Evolutionary conservation across 2,888 invertebrate species (phyloP).

Genomic region (Melikaiella ostensackeni): DNA sequence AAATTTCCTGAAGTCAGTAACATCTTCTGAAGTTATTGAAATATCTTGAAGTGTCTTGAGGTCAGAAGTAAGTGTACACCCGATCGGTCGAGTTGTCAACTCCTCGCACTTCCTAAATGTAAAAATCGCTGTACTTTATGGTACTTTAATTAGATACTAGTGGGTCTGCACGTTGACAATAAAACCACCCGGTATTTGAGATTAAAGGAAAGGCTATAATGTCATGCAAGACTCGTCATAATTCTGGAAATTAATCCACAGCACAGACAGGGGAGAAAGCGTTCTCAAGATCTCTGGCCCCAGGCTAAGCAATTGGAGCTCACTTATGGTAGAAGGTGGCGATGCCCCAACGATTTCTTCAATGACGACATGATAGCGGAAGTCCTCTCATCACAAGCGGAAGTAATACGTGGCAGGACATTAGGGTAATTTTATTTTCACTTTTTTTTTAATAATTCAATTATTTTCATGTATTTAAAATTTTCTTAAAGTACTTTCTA

Average conservation of each 20-base stretch:
- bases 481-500: constrained; percentile 47
- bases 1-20: no score
- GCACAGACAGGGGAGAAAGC: constrained; percentile 71
- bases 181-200: constrained; percentile 5
- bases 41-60: no score
- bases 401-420: constrained; percentile 90
- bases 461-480: constrained; percentile 10
- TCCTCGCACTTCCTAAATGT: no score
- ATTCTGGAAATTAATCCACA: constrained; percentile 54
- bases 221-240: not conserved
- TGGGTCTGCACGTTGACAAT: constrained; percentile 15
- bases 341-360: constrained; percentile 91
- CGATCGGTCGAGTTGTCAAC: no score
- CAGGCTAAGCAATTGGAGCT: constrained; percentile 85
- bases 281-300: constrained; percentile 77
- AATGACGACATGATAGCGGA: constrained; percentile 93
- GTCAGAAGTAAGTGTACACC: no score
- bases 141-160: not conserved
- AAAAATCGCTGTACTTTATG: not conserved
- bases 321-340: constrained; percentile 89
- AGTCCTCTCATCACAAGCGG: constrained; percentile 90
- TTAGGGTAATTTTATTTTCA: constrained; percentile 83
- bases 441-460: not conserved
- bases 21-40: no score
- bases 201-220: constrained; percentile 8